Base-by-base conservation (phyloP, 2,888 invertebrate species). In the Amphipyra tragopoginis region DNA sequence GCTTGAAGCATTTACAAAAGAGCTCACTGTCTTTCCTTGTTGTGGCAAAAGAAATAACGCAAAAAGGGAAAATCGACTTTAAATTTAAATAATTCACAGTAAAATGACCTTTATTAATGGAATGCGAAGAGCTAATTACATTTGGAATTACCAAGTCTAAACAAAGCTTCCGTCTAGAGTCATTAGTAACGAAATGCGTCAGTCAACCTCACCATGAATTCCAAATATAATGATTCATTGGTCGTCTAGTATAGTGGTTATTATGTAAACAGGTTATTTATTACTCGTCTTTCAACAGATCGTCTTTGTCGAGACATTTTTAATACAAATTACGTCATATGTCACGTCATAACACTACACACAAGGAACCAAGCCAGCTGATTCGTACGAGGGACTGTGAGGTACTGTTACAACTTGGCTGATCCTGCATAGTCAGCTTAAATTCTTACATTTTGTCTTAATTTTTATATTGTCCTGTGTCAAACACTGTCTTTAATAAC, bases 81-180 rank as follows among this genome's bases (percentile, higher is more conserved):
- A 29, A 2, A 29, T 29, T 29, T 29, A 4, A 29, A 29, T 13
- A n/a, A 13, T 43, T 33, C 43, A 48, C n/a, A 54, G 34, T 39
- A 69, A 62, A 72, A 48, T 59, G 36, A 33, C 53, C 57, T 51
- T 60, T 64, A 60, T 55, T 61, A 55, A 42, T 70, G 76, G 70
- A 77, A 75, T 66, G 68, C 68, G 50, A 70, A 75, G 52, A 59
- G 40, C 42, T 48, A 55, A 29, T 50, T 72, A 63, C 63, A 61
- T 72, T 67, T 49, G 59, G 51, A 64, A 61, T 65, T 65, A 39
- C 44, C 42, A 40, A 54, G 36, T 60, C 2, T 14, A 53, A 58
- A 48, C 60, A 57, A 56, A 42, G 55, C 26, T 43, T 39, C 21
- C 21, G 34, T 49, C 45, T 21, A 26, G 0, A 49, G 53, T 63